Base-by-base conservation (phyloP, 2,888 invertebrate genomes). In the Thera britannica region DNA sequence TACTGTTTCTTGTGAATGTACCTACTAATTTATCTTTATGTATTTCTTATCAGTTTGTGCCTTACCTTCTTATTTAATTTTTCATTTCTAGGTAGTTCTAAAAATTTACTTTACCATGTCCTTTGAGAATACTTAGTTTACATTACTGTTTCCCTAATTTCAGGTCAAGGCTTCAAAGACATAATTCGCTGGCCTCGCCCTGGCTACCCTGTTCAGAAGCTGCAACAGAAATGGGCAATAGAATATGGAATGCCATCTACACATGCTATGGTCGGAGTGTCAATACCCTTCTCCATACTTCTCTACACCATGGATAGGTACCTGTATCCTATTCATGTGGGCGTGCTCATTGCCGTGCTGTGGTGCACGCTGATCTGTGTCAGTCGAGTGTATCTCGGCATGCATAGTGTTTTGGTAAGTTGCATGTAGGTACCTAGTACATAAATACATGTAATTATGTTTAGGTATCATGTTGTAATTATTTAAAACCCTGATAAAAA, bases 201-300 rank as follows among this genome's bases (percentile, higher is more conserved):
- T 0, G 95, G 96, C 0, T 97, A 97, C 62, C 98, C 98, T 0
- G 98, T 97, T 0, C 95, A 96, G 71, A 95, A 97, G 77, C 88
- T 98, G 55, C 98, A 98, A 85, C 95, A 95, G 57, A 97, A 98
- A 90, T 98, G 98, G 97, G 96, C 97, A 1, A 90, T 97, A 76
- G 98, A 98, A 84, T 98, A 98, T 92, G 98, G 98, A 11, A 98
- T 98, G 97, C 98, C 98, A 1, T 98, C 98, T 11, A 98, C 98
- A 0, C 98, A 98, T 89, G 98, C 98, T 6, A 98, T 98, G 97
- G 97, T 98, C 51, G 97, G 97, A 0, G 95, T 97, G 12, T 97
- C 97, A 0, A 97, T 98, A 78, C 98, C 98, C 51, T 97, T 98
- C 87, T 96, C 97, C 0, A 95, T 98, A 62, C 89, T 98, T 64